Percentiles rank a stretch among this genome's conserved stretches.
Evolutionary conservation across 2,797 vertebrate species (phyloP).

Genomic region (Phrynocephalus vlangalii): DNA sequence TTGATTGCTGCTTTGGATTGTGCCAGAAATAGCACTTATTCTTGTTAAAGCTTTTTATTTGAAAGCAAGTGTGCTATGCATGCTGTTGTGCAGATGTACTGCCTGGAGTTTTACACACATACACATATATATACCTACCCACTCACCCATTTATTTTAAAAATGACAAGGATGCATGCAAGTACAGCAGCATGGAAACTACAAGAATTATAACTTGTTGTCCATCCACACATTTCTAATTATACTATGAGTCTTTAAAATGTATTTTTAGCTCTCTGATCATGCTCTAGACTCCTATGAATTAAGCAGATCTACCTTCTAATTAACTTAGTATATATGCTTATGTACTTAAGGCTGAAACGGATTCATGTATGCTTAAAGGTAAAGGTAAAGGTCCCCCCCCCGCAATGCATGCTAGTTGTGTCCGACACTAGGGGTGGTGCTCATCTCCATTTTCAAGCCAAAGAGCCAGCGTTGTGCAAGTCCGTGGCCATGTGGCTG

Average conservation of each 20-base stretch:
- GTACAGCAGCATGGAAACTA: slow-evolving; percentile 34
- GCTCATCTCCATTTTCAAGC: too few species aligned
- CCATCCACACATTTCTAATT: neutral
- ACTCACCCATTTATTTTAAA: neutral
- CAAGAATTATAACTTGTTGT: slow-evolving; percentile 24
- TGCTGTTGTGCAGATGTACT: slow-evolving; percentile 33
- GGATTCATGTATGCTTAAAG: too few species aligned
- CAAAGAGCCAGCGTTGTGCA: too few species aligned
- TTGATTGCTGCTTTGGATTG: slow-evolving; percentile 37
- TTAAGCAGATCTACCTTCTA: neutral
- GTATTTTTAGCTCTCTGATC: neutral
- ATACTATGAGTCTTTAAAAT: neutral
- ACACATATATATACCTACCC: too few species aligned
- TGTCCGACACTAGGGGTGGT: too few species aligned
- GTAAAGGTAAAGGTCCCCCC: too few species aligned
- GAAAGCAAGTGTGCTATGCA: slow-evolving; percentile 2
- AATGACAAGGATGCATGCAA: slow-evolving; percentile 22
- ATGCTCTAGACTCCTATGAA: neutral
- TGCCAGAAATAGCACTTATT: neutral
- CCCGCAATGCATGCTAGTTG: too few species aligned
- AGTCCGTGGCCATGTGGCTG: too few species aligned
- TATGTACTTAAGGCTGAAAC: neutral
- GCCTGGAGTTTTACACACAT: slow-evolving; percentile 17
- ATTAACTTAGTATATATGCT: neutral
- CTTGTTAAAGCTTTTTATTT: slow-evolving; percentile 16